Evolutionary conservation across 1,140 invertebrate species (phyloP), one percentile per base, ranked within the genome.

Genomic region (Calliopsis andreniformis): DNA sequence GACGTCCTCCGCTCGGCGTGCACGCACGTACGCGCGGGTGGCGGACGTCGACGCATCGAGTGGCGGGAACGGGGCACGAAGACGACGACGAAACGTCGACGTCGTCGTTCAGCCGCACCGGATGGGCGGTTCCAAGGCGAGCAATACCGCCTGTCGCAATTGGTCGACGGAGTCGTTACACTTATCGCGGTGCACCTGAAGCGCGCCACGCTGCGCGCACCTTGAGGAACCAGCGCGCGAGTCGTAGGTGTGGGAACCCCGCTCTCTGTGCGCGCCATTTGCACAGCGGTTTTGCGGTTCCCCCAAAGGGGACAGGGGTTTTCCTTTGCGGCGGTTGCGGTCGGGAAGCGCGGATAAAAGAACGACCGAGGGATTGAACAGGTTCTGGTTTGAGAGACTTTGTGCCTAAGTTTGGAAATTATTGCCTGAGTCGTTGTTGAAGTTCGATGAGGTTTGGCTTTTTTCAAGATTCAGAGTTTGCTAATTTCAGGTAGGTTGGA

Each of bases 151-250:
- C 64, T 68, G 61, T 76, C 84, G 80, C 89, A 89, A 90, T 90
- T 90, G 89, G 87, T 58, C 78, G 81, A 72, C 14, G 68, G 67
- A 84, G 69, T 87, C 86, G 87, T 89, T 88, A 90, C 80, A 87
- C 86, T 90, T 90, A 90, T 90, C 87, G 81, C 84, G 73, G 45
- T 61, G 62, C 23, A 35, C 47, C 16, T 47, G 51, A 56, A 47
- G 42, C 20, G 53, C 47, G 28, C 25, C 4, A 61, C 20, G 35
- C 18, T 12, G n/a, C 55, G 8, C 55, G 25, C 76, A 82, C 79
- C 67, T 82, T 79, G 64, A 53, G 51, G 64, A 62, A 76, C 49
- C 30, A 28, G 67, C 61, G 63, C 61, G 28, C 25, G 25, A 42
- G 35, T 79, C 77, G 82, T 80, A 77, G 80, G 80, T 83, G 83